Evolutionary conservation across 2,113 vertebrate species (phyloP).

Genomic region (Anguilla japonica): DNA sequence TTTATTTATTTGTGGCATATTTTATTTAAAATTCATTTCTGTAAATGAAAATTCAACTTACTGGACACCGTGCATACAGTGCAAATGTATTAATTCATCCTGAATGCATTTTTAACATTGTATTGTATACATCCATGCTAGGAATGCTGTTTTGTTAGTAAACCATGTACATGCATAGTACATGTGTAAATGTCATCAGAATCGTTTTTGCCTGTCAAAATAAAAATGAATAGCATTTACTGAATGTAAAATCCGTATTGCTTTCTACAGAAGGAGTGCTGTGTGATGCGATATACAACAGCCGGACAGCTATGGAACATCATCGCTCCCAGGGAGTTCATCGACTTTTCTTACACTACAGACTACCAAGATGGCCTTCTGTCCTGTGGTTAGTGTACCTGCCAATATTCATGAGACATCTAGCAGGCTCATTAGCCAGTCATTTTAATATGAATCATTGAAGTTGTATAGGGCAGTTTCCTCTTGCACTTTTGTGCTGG

Average conservation of each 20-base stretch:
- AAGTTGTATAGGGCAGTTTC: no score
- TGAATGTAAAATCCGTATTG: not conserved
- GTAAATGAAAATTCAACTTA: not conserved
- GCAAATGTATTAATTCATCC: not conserved
- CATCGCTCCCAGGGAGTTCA: conserved; percentile 80
- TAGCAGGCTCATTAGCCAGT: not conserved
- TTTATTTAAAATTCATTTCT: not conserved
- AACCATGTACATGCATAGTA: not conserved
- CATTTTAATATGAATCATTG: not conserved
- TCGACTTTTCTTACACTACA: conserved; percentile 85
- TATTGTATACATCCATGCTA: not conserved
- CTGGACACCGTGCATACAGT: not conserved
- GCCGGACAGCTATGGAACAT: conserved; percentile 83
- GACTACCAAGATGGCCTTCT: conserved; percentile 74
- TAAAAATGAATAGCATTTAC: not conserved
- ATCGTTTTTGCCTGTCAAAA: not conserved
- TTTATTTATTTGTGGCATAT: not conserved
- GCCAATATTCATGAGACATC: not conserved
- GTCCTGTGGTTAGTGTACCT: conserved; percentile 75
- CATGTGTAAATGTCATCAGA: not conserved
- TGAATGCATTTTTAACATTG: not conserved
- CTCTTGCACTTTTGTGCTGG: no score
- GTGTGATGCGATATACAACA: conserved; percentile 81
- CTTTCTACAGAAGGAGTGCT: conserved; percentile 67
- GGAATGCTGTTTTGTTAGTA: not conserved